Conservation (phyloP, 2,888 invertebrate species). For the Nezara viridula region DNA sequence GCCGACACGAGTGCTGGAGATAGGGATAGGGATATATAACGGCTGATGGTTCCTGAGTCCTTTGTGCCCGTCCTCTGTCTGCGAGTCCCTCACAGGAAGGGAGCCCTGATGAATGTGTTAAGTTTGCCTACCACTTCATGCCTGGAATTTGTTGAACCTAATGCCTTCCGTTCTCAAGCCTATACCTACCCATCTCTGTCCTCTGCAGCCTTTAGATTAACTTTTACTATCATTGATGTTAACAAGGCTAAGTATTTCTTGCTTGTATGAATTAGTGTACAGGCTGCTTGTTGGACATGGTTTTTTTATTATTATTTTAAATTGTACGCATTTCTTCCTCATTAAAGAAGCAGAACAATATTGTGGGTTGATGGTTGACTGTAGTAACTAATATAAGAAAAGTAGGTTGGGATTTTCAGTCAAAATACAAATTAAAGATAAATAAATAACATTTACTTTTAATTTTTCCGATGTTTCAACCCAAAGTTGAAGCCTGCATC, state of each 20-base stretch:
- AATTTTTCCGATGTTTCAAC: too few relatives aligned
- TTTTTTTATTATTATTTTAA: too few relatives aligned
- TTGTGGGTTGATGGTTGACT: too few relatives aligned
- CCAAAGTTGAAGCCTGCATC: too few relatives aligned
- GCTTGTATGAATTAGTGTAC: too few relatives aligned
- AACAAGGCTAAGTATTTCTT: background rate
- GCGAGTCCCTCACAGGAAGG: conserved; percentile 31
- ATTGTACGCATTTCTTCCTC: too few relatives aligned
- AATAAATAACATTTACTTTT: too few relatives aligned
- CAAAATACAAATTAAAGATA: too few relatives aligned
- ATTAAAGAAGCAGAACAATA: too few relatives aligned
- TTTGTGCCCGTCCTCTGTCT: conserved; percentile 26
- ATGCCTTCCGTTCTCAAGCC: conserved; percentile 25
- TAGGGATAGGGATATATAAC: background rate
- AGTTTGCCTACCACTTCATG: conserved; percentile 39
- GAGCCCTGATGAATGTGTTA: conserved; percentile 41
- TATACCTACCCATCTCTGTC: background rate
- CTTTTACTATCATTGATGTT: background rate
- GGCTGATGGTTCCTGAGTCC: background rate
- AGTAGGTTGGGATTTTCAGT: too few relatives aligned
- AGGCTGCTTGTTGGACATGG: too few relatives aligned
- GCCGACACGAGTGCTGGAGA: background rate
- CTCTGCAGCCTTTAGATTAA: background rate
- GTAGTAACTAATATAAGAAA: too few relatives aligned
- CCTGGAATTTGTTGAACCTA: conserved; percentile 37